Evolutionary conservation across 2,113 vertebrate species (phyloP).

Genomic region (Oncorhynchus clarkii): DNA sequence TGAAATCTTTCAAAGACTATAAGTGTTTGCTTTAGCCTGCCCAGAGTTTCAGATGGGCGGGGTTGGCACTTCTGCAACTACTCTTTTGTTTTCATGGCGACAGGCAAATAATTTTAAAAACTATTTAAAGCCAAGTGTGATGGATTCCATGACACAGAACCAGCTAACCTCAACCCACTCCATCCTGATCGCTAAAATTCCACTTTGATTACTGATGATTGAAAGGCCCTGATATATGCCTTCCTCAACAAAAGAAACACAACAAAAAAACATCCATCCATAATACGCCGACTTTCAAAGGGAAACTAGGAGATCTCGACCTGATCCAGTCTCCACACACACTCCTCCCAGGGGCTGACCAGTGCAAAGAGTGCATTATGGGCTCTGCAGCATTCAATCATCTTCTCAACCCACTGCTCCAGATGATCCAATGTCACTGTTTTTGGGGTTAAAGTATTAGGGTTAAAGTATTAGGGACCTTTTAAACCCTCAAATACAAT

Average conservation of each 20-base stretch:
- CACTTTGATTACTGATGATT: too few species aligned
- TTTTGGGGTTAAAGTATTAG: conserved; percentile 15
- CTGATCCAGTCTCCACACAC: background rate
- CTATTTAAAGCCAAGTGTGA: too few species aligned
- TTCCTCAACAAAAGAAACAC: too few species aligned
- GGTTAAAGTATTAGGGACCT: conserved; percentile 2
- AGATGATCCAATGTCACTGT: conserved; percentile 12
- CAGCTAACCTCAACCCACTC: too few species aligned
- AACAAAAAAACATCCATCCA: too few species aligned
- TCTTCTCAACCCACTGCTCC: conserved; percentile 18
- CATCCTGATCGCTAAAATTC: too few species aligned
- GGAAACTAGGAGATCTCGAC: background rate
- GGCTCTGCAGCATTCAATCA: conserved; percentile 17
- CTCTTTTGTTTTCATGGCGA: too few species aligned
- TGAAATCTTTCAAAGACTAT: too few species aligned
- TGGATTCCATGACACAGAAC: conserved; percentile 4
- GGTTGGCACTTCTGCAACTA: background rate
- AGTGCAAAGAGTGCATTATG: conserved; percentile 5
- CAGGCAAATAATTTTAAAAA: too few species aligned
- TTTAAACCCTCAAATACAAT: conserved; percentile 26
- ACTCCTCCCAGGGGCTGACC: conserved; percentile 7
- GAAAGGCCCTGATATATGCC: too few species aligned
- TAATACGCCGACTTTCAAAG: too few species aligned
- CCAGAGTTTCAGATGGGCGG: background rate
- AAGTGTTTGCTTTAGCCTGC: too few species aligned